Conservation (phyloP, 2,888 invertebrate species). For the Sesia apiformis region DNA sequence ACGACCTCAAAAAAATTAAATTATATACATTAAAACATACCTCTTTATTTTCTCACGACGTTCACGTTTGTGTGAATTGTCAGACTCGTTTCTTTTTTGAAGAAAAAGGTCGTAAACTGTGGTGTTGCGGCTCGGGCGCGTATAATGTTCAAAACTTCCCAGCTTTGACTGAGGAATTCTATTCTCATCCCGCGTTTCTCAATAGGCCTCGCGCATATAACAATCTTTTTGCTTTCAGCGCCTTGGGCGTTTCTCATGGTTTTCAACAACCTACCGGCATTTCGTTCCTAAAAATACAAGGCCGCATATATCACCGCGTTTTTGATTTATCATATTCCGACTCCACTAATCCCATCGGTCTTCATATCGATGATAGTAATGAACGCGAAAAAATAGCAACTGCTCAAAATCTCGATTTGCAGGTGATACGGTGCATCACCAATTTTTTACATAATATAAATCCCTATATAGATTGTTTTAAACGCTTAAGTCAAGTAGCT, state of each 20-base stretch:
- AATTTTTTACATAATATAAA: not conserved
- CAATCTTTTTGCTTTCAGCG: not conserved
- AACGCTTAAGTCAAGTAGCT: not conserved
- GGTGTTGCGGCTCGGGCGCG: not conserved
- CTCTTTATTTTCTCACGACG: not conserved
- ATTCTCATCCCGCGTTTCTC: not conserved
- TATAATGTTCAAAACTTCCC: not conserved
- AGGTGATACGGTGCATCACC: not conserved
- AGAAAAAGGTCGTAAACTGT: not conserved
- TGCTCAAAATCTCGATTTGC: not conserved
- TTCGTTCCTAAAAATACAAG: constrained; percentile 2
- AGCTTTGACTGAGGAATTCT: not conserved
- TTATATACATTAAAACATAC: not conserved
- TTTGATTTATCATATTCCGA: constrained; percentile 2
- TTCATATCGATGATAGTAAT: not conserved
- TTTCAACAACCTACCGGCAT: constrained; percentile 1
- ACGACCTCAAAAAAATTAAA: not conserved
- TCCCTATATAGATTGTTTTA: not conserved
- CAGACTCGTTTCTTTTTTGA: not conserved
- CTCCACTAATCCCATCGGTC: not conserved
- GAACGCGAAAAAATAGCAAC: not conserved
- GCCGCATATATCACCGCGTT: constrained; percentile 1
- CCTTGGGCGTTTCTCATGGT: constrained; percentile 2
- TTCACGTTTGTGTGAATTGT: not conserved
- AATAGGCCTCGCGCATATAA: not conserved